Evolutionary conservation across 2,113 vertebrate species (phyloP), one percentile per base, ranked within the genome.

Genomic region (Bostrychus sinensis): DNA sequence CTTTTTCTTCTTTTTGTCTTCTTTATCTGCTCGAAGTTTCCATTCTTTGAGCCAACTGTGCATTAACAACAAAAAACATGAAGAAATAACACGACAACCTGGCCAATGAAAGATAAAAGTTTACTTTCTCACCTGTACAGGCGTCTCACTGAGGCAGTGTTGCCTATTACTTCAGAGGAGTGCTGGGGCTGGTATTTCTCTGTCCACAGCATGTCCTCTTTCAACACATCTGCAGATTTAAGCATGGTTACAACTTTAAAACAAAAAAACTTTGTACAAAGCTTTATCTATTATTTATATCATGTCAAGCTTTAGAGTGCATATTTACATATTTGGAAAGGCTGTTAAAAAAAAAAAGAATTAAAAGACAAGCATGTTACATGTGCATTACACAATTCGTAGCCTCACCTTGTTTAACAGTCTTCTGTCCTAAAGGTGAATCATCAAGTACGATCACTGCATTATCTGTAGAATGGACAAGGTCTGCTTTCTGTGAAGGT

Each of bases 101-200:
- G 19, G 28, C 4, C 2, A 5, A 30, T 10, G 8, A 54, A 12
- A 54, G 30, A 10, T 9, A 5, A 45, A 32, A 28, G 30, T 37
- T 53, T 56, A 2, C 5, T 17, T 11, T 4, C 66, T 88, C 65
- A 98, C 97, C 96, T 94, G 89, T 94, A 88, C 17, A 99, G 88
- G 71, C 86, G 94, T 88, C 89, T 91, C 58, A 98, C 90, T 72
- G 93, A 94, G 32, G 86, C 77, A 2, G 85, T 86, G 85, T 98
- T 99, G 67, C 94, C 96, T 23, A 98, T 81, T 51, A 99, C 88
- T 82, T 98, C 95, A 66, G 66, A 91, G 60, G 95, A 94, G 78
- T 93, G 91, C 66, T 98, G 95, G 7, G 97, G 96, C 68, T 98
- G 96, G 20, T 98, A 98, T 70, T 99, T 98, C 68, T 99, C 97